A percentile compares a stretch with the other conserved stretches of the same genome.
These are phyloP conservation scores for Anguilla pacifica DNA, from an alignment of 2,797 vertebrate genomes.

Conservation along the genomic window DNA sequence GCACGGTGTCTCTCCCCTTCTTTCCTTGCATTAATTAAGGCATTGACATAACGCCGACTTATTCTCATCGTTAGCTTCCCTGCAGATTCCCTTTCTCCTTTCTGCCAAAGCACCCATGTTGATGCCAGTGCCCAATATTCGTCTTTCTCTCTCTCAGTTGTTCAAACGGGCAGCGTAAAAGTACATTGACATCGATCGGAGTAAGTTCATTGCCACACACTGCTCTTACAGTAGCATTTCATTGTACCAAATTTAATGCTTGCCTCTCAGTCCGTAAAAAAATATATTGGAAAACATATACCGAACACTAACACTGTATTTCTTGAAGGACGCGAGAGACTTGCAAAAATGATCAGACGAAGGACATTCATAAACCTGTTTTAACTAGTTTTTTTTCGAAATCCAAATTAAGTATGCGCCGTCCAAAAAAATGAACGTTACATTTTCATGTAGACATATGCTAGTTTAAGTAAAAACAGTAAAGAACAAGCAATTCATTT, in stretches of 20 bases:
- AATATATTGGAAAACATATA: slow-evolving; percentile 1
- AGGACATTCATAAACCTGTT: not conserved
- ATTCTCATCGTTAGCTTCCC: slow-evolving; percentile 91
- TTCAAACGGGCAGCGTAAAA: not conserved
- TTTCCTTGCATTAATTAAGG: slow-evolving; percentile 99
- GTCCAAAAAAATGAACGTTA: not conserved
- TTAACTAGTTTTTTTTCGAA: not conserved
- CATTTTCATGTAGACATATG: not conserved
- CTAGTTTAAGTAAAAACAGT: too few species aligned
- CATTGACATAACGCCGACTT: slow-evolving; percentile 81
- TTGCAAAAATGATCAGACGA: not conserved
- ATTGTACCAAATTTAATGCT: not conserved
- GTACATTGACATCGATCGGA: not conserved
- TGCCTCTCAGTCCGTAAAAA: not conserved
- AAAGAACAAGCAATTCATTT: too few species aligned
- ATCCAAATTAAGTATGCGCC: not conserved
- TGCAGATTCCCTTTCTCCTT: slow-evolving; percentile 63
- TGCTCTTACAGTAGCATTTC: not conserved
- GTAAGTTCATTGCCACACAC: slow-evolving; percentile 22
- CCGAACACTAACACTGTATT: slow-evolving; percentile 25
- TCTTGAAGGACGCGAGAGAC: not conserved
- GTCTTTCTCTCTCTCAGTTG: slow-evolving; percentile 17
- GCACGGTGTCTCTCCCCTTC: slow-evolving; percentile 75
- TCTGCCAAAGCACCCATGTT: slow-evolving; percentile 66
- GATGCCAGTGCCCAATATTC: slow-evolving; percentile 55